Conservation (phyloP, 2,888 invertebrate genomes). For the Smittia aterrima region DNA sequence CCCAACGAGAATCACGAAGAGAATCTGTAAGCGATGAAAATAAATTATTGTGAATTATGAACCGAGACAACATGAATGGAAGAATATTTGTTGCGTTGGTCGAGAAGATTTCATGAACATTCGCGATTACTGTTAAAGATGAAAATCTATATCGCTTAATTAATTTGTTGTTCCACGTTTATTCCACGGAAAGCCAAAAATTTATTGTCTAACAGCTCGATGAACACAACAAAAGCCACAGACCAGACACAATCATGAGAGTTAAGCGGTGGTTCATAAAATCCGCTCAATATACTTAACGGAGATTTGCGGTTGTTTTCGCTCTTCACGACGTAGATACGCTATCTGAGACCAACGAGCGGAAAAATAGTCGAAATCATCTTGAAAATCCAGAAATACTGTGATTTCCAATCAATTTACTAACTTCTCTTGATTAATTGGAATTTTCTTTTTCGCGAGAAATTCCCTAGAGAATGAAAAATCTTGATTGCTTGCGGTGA, state of each 20-base stretch:
- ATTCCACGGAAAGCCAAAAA: not conserved
- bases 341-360: not conserved
- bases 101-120: not conserved
- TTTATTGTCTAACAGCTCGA: not conserved
- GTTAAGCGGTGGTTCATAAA: not conserved
- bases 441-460: no score
- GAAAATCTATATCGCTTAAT: not conserved
- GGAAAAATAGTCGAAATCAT: not conserved
- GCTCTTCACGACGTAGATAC: not conserved
- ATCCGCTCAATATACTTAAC: not conserved
- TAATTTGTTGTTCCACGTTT: not conserved
- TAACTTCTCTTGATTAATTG: no score
- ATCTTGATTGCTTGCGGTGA: no score
- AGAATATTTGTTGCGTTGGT: not conserved
- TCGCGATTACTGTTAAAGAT: not conserved
- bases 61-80: constrained; percentile 28
- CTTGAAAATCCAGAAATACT: no score
- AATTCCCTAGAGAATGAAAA: no score
- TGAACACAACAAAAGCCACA: not conserved
- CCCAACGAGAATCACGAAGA: not conserved
- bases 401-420: no score
- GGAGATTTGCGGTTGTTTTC: constrained; percentile 15
- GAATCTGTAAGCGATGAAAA: constrained; percentile 7
- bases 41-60: constrained; percentile 37
- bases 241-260: constrained; percentile 11